Evolutionary conservation across 2,888 invertebrate genomes (phyloP).

Genomic region (Liodrosophila aerea): DNA sequence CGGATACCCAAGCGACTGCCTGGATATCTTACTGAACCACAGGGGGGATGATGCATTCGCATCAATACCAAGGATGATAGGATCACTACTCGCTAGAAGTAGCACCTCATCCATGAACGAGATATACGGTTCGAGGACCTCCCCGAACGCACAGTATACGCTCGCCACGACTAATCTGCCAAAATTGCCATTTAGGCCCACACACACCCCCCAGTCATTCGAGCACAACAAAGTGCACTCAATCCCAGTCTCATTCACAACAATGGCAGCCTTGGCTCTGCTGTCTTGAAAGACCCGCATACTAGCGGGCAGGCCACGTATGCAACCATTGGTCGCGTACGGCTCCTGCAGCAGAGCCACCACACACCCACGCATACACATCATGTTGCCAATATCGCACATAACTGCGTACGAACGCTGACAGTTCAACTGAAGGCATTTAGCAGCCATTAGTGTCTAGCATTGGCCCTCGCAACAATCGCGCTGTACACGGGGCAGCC

Average conservation of each 20-base stretch:
- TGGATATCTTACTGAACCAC: conserved; percentile 16
- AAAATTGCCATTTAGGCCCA: too few relatives aligned
- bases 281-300: conserved; percentile 12
- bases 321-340: conserved; percentile 1
- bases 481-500: conserved; percentile 10
- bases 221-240: too few relatives aligned
- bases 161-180: not conserved
- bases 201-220: too few relatives aligned
- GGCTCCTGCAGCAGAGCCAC: conserved; percentile 21
- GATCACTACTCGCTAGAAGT: conserved; percentile 12
- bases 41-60: conserved; percentile 13
- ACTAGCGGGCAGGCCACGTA: conserved; percentile 10
- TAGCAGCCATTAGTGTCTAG: conserved; percentile 17
- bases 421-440: conserved; percentile 4
- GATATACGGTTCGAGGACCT: conserved; percentile 9
- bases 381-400: not conserved
- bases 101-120: conserved; percentile 8
- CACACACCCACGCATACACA: conserved; percentile 6
- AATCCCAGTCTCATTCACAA: too few relatives aligned
- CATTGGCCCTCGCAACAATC: conserved; percentile 4
- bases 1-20: conserved; percentile 1
- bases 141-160: conserved; percentile 8
- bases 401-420: conserved; percentile 1
- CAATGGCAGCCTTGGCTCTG: too few relatives aligned
- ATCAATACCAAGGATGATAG: too few relatives aligned